These are phyloP conservation scores for Castor canadensis DNA, from an alignment of 2,113 vertebrate species.

Conservation along the genomic window DNA sequence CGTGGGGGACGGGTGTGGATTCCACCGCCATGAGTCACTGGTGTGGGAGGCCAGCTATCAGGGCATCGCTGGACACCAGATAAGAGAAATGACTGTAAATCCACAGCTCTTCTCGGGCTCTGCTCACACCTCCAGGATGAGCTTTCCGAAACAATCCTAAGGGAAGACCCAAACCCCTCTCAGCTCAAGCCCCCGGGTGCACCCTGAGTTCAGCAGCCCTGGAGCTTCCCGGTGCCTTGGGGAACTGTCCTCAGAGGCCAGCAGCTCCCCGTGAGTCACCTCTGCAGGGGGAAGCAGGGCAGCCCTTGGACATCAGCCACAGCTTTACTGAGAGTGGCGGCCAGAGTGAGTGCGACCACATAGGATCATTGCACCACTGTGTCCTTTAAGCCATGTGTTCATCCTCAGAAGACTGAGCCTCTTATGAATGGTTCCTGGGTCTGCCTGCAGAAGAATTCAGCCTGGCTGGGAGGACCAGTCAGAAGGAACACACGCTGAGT, in stretches of 20 bases:
- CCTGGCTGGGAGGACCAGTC: accelerated
- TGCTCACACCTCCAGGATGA: not conserved
- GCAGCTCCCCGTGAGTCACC: not conserved
- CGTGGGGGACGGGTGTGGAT: not conserved
- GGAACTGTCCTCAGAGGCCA: not conserved
- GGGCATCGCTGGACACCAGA: not conserved
- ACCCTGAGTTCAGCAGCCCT: not conserved
- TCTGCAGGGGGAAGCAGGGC: not conserved
- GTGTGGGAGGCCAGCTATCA: not conserved
- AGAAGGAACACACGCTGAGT: accelerated
- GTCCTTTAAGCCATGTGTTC: too few species aligned
- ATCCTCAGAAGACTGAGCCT: too few species aligned
- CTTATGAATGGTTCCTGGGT: not conserved
- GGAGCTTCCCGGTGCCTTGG: not conserved
- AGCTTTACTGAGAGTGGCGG: accelerated
- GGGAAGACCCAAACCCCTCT: too few species aligned
- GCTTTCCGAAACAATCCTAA: not conserved
- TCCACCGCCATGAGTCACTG: slow-evolving; percentile 32
- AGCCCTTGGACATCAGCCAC: too few species aligned
- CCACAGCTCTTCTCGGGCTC: not conserved
- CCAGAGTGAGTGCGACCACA: accelerated
- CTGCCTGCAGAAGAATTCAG: accelerated
- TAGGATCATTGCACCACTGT: not conserved
- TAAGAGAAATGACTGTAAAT: not conserved
- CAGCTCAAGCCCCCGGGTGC: accelerated